Percentiles rank a stretch among this genome's conserved stretches.
phyloP scores from a whole-genome alignment of 2,888 invertebrate species.

The Nematopogon swammerdamellus region DNA sequence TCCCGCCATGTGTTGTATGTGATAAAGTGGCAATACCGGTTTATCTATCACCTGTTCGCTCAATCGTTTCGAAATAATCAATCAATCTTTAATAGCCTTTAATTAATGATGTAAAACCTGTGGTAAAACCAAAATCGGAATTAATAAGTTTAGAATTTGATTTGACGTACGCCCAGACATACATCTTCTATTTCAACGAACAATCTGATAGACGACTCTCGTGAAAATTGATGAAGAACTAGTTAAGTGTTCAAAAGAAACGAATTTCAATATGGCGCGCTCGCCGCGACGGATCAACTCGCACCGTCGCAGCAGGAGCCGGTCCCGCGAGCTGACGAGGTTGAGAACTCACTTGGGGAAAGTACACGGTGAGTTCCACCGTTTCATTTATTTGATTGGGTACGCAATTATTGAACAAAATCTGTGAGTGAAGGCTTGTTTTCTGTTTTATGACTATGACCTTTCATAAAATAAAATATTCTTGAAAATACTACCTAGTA shows the following conservation, averaged over 20 bases:
- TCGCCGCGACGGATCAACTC: constrained; percentile 38
- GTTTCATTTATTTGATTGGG: too few species aligned
- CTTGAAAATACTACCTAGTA: too few species aligned
- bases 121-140: neutral
- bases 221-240: neutral
- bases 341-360: constrained; percentile 38
- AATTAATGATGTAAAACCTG: neutral
- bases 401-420: too few species aligned
- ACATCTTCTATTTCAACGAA: too few species aligned
- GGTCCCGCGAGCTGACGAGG: constrained; percentile 34
- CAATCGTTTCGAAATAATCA: too few species aligned
- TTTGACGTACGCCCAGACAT: too few species aligned
- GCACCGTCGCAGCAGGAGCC: constrained; percentile 33
- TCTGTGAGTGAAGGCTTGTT: too few species aligned
- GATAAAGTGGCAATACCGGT: neutral
- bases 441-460: too few species aligned
- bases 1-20: neutral
- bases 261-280: constrained; percentile 27
- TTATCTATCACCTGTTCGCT: neutral
- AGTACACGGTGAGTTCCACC: constrained; percentile 21
- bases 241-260: neutral
- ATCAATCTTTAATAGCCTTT: neutral
- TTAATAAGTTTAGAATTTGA: too few species aligned
- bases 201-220: too few species aligned
- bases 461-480: too few species aligned